Conservation (phyloP, 92 coral and sea anemone species). For the Galaxea fascicularis region DNA sequence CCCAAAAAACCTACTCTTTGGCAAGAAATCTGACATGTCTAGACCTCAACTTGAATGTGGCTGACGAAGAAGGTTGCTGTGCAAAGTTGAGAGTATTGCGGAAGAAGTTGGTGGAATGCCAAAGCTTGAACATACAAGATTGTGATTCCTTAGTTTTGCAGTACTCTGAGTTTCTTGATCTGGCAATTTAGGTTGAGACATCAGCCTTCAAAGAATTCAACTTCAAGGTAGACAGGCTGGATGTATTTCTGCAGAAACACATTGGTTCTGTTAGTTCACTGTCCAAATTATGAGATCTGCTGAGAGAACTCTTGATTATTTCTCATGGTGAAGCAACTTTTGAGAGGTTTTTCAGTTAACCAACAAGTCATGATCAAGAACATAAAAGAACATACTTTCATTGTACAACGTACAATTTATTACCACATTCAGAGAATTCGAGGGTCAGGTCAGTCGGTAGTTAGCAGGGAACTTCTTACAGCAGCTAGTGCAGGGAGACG, state of each 20-base stretch:
- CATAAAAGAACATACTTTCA: conserved; percentile 51
- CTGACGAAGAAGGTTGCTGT: conserved; percentile 36
- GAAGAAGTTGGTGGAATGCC: conserved; percentile 60
- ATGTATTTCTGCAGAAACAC: conserved; percentile 52
- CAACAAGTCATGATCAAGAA: conserved; percentile 57
- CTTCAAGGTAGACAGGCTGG: conserved; percentile 19
- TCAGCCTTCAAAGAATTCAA: conserved; percentile 42
- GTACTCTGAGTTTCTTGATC: conserved; percentile 54
- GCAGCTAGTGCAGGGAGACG: conserved; percentile 29
- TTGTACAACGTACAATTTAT: conserved; percentile 51
- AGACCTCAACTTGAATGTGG: conserved; percentile 52
- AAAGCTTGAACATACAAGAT: conserved; percentile 48
- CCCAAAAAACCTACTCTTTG: conserved; percentile 55
- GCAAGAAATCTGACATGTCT: conserved; percentile 53
- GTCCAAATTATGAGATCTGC: conserved; percentile 35
- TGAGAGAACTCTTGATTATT: too few species aligned
- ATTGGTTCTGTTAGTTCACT: conserved; percentile 47
- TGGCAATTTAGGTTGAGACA: conserved; percentile 39
- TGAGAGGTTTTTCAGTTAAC: conserved; percentile 57
- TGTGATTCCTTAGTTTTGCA: conserved; percentile 46
- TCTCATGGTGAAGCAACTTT: too few species aligned
- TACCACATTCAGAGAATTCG: conserved; percentile 44
- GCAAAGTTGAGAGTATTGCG: conserved; percentile 37
- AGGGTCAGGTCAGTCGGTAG: conserved; percentile 17
- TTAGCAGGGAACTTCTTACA: conserved; percentile 46